phyloP scores from a whole-genome alignment of 2,797 vertebrate species.

The Danio aesculapii region DNA sequence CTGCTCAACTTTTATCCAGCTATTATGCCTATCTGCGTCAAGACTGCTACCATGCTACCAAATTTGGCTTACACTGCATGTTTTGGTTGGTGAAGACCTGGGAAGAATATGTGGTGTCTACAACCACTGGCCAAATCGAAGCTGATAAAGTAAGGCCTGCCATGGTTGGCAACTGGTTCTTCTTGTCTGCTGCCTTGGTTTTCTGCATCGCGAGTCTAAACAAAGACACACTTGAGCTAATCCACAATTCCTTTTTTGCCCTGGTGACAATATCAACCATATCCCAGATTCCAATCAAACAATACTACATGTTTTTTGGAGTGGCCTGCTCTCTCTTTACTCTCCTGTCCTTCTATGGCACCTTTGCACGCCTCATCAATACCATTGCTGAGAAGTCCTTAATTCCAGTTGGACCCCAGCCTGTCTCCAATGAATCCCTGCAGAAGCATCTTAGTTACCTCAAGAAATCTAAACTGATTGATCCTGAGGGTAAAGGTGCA shows the following conservation, averaged over 20 bases:
- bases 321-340: conserved; percentile 81
- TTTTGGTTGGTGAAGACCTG: conserved; percentile 89
- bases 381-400: conserved; percentile 88
- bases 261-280: conserved; percentile 81
- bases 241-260: conserved; percentile 83
- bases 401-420: conserved; percentile 82
- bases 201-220: conserved; percentile 81
- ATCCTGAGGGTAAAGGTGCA: conserved; percentile 30
- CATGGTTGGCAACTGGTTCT: conserved; percentile 91
- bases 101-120: conserved; percentile 84
- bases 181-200: conserved; percentile 78
- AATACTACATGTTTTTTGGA: conserved; percentile 82
- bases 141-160: conserved; percentile 66
- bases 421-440: conserved; percentile 76
- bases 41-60: conserved; percentile 86
- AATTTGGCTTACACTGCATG: conserved; percentile 84
- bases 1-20: conserved; percentile 84
- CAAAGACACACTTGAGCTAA: conserved; percentile 83
- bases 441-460: conserved; percentile 61
- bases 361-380: conserved; percentile 87
- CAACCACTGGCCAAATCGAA: conserved; percentile 57
- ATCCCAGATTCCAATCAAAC: conserved; percentile 79
- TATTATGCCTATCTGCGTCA: conserved; percentile 86
- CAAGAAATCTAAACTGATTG: conserved; percentile 48
- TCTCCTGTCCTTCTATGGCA: conserved; percentile 79